Base-by-base conservation (phyloP, 2,888 invertebrate species). In the Leuctra nigra region DNA sequence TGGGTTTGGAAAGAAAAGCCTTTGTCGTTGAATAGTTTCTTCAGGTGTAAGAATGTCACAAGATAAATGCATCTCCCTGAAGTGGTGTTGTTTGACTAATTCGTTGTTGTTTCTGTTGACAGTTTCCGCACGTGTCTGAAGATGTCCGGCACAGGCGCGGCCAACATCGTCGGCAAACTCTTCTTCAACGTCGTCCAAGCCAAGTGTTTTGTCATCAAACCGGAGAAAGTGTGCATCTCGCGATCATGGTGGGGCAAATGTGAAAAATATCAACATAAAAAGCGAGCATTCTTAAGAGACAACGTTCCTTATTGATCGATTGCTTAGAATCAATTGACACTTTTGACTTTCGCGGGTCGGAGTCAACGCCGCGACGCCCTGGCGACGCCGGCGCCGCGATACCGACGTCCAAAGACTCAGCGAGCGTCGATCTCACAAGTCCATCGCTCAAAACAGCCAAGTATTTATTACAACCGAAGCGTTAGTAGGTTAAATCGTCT, bases 141-240 rank as follows among this genome's bases (percentile, higher is more conserved):
- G 71, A 82, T 90, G 73, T 87, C 91, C 0, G 83, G 84, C 64
- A 90, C 91, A 0, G 85, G 87, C 4, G 87, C 92, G 9, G 89
- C 95, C 7, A 90, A 91, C 69, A 80, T 93, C 73, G 91, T 94
- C 55, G 94, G 94, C 2, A 90, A 89, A 67, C 77, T 96, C 29
- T 97, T 93, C 78, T 97, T 97, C 81, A 93, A 96, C 74, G 80
- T 95, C 44, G 86, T 96, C n/a, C 92, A 92, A 69, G 90, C 91
- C 0, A 89, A 92, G 69, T 97, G 97, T 68, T 96, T 97, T 73
- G 81, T 88, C 0, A 75, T 97, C 39, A 87, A 88, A 66, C 81
- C 83, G 1, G 85, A 87, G 62, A 83, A 84, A 64, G 76, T 83
- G 23, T 96, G 96, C 73, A 76, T 79, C 6, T 79, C 84, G 64